These are phyloP conservation scores for Carlito syrichta DNA, from an alignment of 2,113 vertebrate genomes.

Conservation along the genomic window DNA sequence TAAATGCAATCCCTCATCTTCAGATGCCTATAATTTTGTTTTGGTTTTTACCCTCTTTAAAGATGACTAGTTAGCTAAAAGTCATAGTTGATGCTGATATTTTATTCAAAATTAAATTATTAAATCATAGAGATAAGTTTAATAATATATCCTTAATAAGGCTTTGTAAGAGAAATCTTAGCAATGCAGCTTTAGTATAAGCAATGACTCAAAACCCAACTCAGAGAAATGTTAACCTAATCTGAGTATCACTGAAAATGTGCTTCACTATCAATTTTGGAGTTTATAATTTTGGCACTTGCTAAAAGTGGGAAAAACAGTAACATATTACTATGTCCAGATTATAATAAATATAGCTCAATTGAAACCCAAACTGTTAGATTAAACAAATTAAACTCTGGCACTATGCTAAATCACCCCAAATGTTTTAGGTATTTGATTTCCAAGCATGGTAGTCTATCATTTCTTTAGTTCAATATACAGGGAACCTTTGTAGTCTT, in stretches of 20 bases:
- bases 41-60: background rate
- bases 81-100: slow-evolving; percentile 27
- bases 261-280: slow-evolving; percentile 50
- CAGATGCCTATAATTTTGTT: background rate
- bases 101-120: slow-evolving; percentile 51
- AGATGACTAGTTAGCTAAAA: background rate
- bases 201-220: background rate
- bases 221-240: slow-evolving; percentile 19
- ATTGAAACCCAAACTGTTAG: slow-evolving; percentile 47
- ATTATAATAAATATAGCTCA: slow-evolving; percentile 45
- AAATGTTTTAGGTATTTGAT: slow-evolving; percentile 30
- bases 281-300: slow-evolving; percentile 49
- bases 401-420: slow-evolving; percentile 9
- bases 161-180: background rate
- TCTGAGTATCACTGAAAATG: slow-evolving; percentile 46
- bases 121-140: background rate
- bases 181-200: background rate
- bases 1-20: background rate
- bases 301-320: background rate
- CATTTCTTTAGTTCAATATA: slow-evolving; percentile 46
- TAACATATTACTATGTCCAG: background rate
- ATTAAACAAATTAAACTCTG: slow-evolving; percentile 52
- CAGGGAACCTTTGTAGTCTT: background rate
- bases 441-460: background rate
- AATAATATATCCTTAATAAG: background rate